Conservation (phyloP, 1,140 invertebrate species). For the Tetramorium parvispinum region DNA sequence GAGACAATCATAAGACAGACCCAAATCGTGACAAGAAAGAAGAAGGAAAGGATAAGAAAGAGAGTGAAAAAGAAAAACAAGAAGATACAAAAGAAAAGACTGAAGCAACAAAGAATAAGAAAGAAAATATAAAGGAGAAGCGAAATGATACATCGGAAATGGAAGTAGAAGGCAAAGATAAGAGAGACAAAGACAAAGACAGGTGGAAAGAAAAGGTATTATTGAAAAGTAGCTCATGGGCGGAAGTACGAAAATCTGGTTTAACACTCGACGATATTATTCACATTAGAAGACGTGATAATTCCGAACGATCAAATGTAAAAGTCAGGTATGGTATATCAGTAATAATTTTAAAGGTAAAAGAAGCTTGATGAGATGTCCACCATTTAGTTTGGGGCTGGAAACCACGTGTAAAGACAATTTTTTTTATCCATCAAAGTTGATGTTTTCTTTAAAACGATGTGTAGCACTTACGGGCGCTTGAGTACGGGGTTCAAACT, state of each 20-base stretch:
- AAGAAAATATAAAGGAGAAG: constrained; percentile 67
- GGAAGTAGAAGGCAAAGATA: constrained; percentile 31
- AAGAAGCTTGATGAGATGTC: too few species aligned
- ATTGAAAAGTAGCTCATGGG: constrained; percentile 76
- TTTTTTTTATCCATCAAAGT: too few species aligned
- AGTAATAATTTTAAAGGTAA: constrained; percentile 15
- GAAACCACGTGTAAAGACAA: too few species aligned
- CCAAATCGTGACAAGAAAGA: constrained; percentile 61
- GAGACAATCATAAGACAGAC: constrained; percentile 69
- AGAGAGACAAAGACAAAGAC: constrained; percentile 68
- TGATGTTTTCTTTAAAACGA: too few species aligned
- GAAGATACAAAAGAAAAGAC: constrained; percentile 62
- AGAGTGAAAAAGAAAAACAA: constrained; percentile 67
- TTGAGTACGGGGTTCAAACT: too few species aligned
- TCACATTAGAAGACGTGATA: constrained; percentile 71
- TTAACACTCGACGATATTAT: constrained; percentile 77
- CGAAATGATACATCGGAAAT: constrained; percentile 43
- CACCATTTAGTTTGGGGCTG: too few species aligned
- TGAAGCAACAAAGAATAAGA: constrained; percentile 64
- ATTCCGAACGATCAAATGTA: constrained; percentile 66
- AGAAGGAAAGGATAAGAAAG: constrained; percentile 68
- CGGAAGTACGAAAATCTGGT: constrained; percentile 77
- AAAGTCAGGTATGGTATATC: constrained; percentile 74
- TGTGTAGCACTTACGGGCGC: too few species aligned
- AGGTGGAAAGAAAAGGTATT: constrained; percentile 76